Conservation (phyloP, 1,140 invertebrate species). For the Hycleus phaleratus region DNA sequence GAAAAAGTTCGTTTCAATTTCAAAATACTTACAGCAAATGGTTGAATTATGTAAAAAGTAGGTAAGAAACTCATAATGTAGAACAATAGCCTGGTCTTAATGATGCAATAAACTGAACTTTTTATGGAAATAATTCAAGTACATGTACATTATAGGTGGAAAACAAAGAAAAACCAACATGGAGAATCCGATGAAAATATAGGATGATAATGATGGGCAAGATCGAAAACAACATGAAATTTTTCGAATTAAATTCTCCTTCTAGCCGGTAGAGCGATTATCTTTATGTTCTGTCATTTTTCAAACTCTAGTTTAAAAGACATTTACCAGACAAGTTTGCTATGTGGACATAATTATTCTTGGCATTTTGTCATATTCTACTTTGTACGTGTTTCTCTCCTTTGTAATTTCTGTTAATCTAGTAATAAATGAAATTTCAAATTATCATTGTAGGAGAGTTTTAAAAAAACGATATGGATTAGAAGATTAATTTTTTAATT, state of each 20-base stretch:
- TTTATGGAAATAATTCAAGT: slow-evolving; percentile 17
- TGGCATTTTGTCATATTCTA: slow-evolving; percentile 14
- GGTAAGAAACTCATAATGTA: slow-evolving; percentile 2
- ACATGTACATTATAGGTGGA: no score
- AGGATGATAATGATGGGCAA: no score
- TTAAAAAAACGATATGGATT: no score
- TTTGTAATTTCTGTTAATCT: not conserved
- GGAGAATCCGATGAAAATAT: not conserved
- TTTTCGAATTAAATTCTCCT: slow-evolving; percentile 21
- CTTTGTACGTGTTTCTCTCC: not conserved
- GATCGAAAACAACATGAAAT: slow-evolving; percentile 18
- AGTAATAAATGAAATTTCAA: slow-evolving; percentile 17
- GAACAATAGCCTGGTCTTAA: slow-evolving; percentile 8
- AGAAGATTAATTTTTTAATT: no score
- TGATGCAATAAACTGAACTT: slow-evolving; percentile 6
- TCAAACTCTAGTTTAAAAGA: slow-evolving; percentile 24
- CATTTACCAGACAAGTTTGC: slow-evolving; percentile 22
- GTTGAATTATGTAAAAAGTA: slow-evolving; percentile 6
- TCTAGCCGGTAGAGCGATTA: slow-evolving; percentile 24
- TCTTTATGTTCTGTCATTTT: slow-evolving; percentile 24
- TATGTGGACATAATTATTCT: slow-evolving; percentile 25
- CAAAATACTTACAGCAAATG: slow-evolving; percentile 2
- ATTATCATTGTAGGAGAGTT: not conserved
- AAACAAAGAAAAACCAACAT: slow-evolving; percentile 4
- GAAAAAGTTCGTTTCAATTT: not conserved